These are phyloP conservation scores for Passer domesticus DNA, from an alignment of 2,113 vertebrate genomes.

Conservation along the genomic window DNA sequence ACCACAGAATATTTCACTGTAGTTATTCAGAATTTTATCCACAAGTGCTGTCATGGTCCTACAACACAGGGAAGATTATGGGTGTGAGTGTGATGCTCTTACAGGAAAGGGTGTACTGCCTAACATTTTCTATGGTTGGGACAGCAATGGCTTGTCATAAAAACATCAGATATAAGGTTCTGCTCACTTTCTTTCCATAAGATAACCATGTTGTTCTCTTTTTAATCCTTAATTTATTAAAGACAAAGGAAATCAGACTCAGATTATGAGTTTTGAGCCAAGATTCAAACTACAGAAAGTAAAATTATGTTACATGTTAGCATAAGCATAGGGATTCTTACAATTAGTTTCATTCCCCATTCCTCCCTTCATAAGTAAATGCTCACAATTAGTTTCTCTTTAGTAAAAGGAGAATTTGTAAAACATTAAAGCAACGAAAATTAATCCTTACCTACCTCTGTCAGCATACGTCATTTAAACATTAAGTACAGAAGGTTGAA, in stretches of 20 bases:
- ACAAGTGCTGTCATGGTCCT: too few relatives aligned
- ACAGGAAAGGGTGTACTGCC: accelerated
- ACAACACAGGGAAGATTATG: accelerated
- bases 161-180: neutral
- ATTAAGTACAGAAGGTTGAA: neutral
- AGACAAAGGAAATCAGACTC: neutral
- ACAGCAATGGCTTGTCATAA: neutral
- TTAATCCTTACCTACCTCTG: neutral
- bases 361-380: neutral
- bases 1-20: neutral
- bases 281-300: neutral
- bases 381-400: neutral
- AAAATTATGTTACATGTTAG: neutral
- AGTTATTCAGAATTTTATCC: neutral
- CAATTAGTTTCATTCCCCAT: neutral
- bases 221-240: neutral
- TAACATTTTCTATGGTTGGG: neutral
- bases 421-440: neutral
- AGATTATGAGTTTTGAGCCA: neutral
- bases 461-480: neutral
- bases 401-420: neutral
- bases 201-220: neutral
- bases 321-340: neutral
- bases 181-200: neutral
- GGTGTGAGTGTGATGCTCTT: neutral